A percentile compares a stretch with the other conserved stretches of the same genome.
These are phyloP conservation scores for Agapornis roseicollis DNA, from an alignment of 2,113 vertebrate species.

Conservation along the genomic window DNA sequence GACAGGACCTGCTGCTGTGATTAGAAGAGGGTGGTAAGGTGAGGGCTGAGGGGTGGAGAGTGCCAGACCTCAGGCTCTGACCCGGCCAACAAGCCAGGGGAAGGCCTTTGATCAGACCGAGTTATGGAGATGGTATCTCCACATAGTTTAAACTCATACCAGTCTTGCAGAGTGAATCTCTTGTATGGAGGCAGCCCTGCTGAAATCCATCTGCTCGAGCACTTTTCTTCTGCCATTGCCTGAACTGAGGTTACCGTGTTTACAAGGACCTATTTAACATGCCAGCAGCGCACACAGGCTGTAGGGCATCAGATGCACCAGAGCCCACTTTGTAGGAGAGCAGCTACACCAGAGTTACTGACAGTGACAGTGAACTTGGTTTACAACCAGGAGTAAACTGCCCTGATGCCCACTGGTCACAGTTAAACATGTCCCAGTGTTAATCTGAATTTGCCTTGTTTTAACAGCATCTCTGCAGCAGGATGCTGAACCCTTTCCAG, in stretches of 20 bases:
- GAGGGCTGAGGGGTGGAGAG: neutral
- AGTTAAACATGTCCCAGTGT: neutral
- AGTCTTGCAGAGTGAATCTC: neutral
- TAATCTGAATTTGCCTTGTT: neutral
- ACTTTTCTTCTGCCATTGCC: neutral
- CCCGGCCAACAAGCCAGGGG: neutral
- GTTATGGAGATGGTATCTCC: neutral
- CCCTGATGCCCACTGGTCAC: neutral
- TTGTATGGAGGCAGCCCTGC: neutral
- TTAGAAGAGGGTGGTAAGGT: neutral
- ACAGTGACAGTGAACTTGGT: accelerated
- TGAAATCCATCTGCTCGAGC: neutral
- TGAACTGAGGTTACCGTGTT: neutral
- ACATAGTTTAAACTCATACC: neutral
- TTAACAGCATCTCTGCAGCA: neutral
- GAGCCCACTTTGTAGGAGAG: neutral
- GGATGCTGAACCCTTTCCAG: neutral
- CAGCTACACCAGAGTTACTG: accelerated
- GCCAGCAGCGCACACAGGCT: neutral
- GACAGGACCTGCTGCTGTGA: neutral
- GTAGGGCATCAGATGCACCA: neutral
- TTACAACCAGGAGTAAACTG: neutral
- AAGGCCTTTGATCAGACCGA: neutral
- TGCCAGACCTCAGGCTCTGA: neutral
- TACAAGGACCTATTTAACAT: neutral